A percentile compares a stretch with the other conserved stretches of the same genome.
Evolutionary conservation across 1,140 invertebrate genomes (phyloP).

Genomic region (Euwallacea similis): DNA sequence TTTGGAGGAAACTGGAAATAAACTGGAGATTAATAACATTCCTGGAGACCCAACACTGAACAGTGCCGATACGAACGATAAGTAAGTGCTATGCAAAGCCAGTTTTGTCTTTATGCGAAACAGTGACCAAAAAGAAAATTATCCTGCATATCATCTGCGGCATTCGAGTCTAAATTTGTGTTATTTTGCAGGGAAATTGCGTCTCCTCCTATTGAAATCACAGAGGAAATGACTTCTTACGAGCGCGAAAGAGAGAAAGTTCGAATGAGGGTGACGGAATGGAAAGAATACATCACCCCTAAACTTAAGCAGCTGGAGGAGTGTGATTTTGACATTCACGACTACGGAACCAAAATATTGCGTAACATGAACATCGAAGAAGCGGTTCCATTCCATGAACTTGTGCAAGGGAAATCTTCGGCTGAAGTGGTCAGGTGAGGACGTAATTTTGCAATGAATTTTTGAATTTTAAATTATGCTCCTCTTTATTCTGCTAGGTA

Average conservation of each 20-base stretch:
- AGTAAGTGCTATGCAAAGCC: too few species aligned
- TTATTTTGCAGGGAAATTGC: too few species aligned
- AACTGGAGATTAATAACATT: too few species aligned
- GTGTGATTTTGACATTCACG: conserved; percentile 50
- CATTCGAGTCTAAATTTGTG: too few species aligned
- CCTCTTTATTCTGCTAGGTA: conserved; percentile 24
- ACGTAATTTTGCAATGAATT: background rate
- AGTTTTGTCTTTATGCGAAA: too few species aligned
- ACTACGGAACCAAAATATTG: conserved; percentile 47
- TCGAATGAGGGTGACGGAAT: conserved; percentile 34
- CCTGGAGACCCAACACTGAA: too few species aligned
- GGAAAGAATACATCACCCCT: conserved; percentile 44
- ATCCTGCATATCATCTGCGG: too few species aligned
- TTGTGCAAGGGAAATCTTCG: conserved; percentile 43
- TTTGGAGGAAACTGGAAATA: too few species aligned
- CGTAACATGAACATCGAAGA: conserved; percentile 41
- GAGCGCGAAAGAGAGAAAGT: conserved; percentile 7
- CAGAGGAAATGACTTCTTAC: background rate
- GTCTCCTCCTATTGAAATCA: too few species aligned
- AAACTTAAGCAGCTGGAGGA: conserved; percentile 44
- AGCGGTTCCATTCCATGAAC: conserved; percentile 36
- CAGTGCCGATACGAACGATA: too few species aligned
- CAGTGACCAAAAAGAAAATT: too few species aligned
- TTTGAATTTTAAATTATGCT: background rate
- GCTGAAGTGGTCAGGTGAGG: conserved; percentile 43